phyloP scores from a whole-genome alignment of 2,888 invertebrate genomes.

The Lasioglossum oenotherae region DNA sequence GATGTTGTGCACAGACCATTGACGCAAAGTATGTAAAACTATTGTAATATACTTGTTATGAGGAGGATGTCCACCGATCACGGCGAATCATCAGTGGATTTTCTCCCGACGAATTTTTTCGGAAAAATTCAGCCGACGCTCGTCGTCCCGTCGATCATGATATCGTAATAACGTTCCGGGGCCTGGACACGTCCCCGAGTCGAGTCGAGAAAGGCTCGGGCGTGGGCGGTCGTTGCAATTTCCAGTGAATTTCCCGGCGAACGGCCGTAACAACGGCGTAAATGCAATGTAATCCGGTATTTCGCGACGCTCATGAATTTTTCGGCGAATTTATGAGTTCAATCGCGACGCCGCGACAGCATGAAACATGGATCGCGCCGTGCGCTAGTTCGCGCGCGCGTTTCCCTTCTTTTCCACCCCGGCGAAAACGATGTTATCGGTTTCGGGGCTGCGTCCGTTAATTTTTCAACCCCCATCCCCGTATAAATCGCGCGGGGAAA shows the following conservation, averaged over 20 bases:
- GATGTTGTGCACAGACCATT: neutral
- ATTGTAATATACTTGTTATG: no score
- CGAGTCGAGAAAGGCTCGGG: neutral
- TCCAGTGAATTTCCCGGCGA: constrained; percentile 17
- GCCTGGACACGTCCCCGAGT: neutral
- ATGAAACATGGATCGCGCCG: neutral
- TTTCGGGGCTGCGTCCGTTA: constrained; percentile 5
- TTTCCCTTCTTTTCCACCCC: neutral
- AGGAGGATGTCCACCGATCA: neutral
- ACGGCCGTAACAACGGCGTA: neutral
- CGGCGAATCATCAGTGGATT: neutral
- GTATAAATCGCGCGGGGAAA: constrained; percentile 12
- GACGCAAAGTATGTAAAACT: no score
- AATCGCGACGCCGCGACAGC: constrained; percentile 5
- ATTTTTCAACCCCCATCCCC: constrained; percentile 1
- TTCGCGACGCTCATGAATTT: constrained; percentile 25
- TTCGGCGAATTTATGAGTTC: constrained; percentile 29
- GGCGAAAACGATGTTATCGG: constrained; percentile 13
- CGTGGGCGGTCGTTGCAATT: constrained; percentile 11
- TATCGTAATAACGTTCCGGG: constrained; percentile 1
- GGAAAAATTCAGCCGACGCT: neutral
- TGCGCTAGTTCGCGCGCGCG: neutral
- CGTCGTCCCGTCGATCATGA: neutral
- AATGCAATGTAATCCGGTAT: constrained; percentile 24
- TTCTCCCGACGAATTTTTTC: neutral